Conservation (phyloP, 2,797 vertebrate genomes). For the Xenentodon cancila region DNA sequence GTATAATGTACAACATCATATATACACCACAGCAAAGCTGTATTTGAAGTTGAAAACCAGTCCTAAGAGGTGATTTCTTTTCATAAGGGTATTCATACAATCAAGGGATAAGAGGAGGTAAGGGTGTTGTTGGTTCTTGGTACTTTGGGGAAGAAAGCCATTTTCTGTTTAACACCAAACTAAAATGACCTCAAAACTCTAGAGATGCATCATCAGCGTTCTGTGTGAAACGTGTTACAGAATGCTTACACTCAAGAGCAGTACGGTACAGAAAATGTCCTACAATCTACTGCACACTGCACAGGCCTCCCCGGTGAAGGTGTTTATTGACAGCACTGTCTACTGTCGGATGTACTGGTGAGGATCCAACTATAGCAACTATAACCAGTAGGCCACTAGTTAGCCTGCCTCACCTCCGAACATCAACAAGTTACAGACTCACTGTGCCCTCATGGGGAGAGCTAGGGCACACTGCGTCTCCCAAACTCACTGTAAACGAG, state of each 20-base stretch:
- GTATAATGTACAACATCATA: slow-evolving; percentile 99
- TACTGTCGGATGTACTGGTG: slow-evolving; percentile 90
- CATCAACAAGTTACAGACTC: slow-evolving; percentile 77
- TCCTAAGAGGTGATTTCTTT: slow-evolving; percentile 99
- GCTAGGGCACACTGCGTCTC: slow-evolving; percentile 88
- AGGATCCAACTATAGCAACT: slow-evolving; percentile 87
- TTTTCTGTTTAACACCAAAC: slow-evolving; percentile 95
- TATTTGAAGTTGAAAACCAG: slow-evolving; percentile 99
- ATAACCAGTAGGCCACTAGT: slow-evolving; percentile 86
- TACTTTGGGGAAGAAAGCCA: slow-evolving; percentile 99
- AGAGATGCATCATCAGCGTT: slow-evolving; percentile 85
- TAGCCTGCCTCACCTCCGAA: slow-evolving; percentile 90
- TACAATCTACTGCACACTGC: slow-evolving; percentile 99
- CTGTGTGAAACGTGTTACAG: slow-evolving; percentile 91
- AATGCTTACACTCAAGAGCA: slow-evolving; percentile 95
- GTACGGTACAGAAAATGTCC: slow-evolving; percentile 96
- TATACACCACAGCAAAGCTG: slow-evolving; percentile 98
- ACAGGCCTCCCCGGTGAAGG: slow-evolving; percentile 92
- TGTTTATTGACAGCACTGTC: slow-evolving; percentile 89
- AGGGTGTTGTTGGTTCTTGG: slow-evolving; percentile 99
- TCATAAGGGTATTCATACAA: slow-evolving; percentile 97
- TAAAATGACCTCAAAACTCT: slow-evolving; percentile 98
- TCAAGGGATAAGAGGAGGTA: slow-evolving; percentile 99
- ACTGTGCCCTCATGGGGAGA: slow-evolving; percentile 82
- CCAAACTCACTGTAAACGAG: slow-evolving; percentile 99